Evolutionary conservation across 2,888 invertebrate species (phyloP).

Genomic region (Neoitamus cyanurus): DNA sequence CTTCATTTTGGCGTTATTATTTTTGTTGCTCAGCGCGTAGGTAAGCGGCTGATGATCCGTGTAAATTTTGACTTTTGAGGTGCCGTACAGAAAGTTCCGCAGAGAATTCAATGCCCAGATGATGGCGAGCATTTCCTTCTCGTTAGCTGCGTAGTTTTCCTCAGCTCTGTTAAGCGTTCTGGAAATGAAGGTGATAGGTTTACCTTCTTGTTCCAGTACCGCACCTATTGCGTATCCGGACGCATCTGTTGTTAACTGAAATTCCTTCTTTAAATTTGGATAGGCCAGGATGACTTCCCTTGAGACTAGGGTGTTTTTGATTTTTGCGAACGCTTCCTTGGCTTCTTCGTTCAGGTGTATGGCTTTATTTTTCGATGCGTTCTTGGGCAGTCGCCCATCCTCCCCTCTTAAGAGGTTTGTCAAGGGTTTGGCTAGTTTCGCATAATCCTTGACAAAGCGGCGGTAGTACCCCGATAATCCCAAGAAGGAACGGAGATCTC

Average conservation of each 20-base stretch:
- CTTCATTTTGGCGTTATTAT: constrained; percentile 43
- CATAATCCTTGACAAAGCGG: constrained; percentile 46
- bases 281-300: background rate
- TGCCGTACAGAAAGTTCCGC: constrained; percentile 59
- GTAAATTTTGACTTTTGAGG: constrained; percentile 42
- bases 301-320: background rate
- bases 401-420: constrained; percentile 45
- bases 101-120: constrained; percentile 59
- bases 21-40: constrained; percentile 33
- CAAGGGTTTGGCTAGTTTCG: constrained; percentile 44
- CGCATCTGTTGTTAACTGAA: too few species aligned
- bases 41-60: constrained; percentile 44
- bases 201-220: too few species aligned
- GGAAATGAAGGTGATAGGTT: too few species aligned
- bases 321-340: background rate
- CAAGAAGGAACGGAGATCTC: constrained; percentile 46
- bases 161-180: too few species aligned
- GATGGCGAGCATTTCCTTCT: too few species aligned
- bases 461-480: constrained; percentile 49
- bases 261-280: too few species aligned
- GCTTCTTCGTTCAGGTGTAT: constrained; percentile 32
- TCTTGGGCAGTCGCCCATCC: constrained; percentile 48
- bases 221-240: too few species aligned
- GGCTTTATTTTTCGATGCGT: constrained; percentile 51
- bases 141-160: too few species aligned